phyloP scores from a whole-genome alignment of 1,140 invertebrate species.

The Ooceraea biroi region DNA sequence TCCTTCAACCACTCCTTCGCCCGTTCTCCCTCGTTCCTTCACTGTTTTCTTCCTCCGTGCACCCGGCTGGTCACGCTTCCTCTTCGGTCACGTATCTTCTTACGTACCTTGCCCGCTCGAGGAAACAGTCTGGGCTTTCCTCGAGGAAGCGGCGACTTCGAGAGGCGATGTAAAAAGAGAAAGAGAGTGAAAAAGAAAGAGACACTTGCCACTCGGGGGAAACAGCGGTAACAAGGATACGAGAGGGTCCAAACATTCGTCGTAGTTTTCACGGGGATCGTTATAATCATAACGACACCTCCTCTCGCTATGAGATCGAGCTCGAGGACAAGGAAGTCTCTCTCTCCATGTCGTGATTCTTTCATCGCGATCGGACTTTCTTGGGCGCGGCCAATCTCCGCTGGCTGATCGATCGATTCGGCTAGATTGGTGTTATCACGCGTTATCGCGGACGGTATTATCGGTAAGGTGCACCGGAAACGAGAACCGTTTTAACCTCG shows the following conservation, averaged over 20 bases:
- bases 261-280: conserved; percentile 72
- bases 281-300: conserved; percentile 80
- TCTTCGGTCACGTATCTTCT: conserved; percentile 61
- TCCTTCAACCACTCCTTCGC: conserved; percentile 16
- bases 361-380: conserved; percentile 32
- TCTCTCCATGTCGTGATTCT: not conserved
- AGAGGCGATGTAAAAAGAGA: conserved; percentile 14
- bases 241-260: conserved; percentile 75
- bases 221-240: conserved; percentile 78
- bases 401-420: conserved; percentile 68
- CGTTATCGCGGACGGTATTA: conserved; percentile 24
- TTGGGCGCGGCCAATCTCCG: conserved; percentile 25
- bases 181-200: too few species aligned
- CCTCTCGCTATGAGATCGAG: conserved; percentile 52
- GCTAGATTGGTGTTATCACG: conserved; percentile 59
- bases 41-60: not conserved
- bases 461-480: conserved; percentile 71
- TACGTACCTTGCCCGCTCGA: not conserved
- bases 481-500: conserved; percentile 73
- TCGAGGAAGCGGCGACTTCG: conserved; percentile 8
- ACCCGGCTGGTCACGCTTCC: conserved; percentile 13
- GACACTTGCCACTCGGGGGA: conserved; percentile 50
- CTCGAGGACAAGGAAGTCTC: conserved; percentile 24
- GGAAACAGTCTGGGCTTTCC: not conserved
- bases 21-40: conserved; percentile 23